phyloP scores from a whole-genome alignment of 30 jellyfish, hydroid and myxozoan species.

The Phacellophora camtschatica region DNA sequence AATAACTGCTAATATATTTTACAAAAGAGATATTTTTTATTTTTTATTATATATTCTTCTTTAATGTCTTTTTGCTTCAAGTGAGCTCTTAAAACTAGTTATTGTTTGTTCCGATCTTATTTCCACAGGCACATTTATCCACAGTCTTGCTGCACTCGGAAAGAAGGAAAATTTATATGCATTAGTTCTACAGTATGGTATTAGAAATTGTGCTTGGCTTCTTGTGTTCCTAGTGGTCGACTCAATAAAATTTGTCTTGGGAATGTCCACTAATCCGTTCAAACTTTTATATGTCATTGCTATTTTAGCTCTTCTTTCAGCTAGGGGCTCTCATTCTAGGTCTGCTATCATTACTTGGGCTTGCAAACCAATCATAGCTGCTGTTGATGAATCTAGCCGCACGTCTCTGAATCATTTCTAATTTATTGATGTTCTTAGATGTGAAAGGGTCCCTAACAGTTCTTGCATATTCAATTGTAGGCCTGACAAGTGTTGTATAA shows the following conservation, averaged over 20 bases:
- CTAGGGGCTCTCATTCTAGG: constrained; percentile 37
- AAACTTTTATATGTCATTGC: constrained; percentile 13
- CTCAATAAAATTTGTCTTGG: constrained; percentile 8
- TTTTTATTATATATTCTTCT: too few relatives aligned
- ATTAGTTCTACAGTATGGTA: constrained; percentile 7
- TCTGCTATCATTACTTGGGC: constrained; percentile 46
- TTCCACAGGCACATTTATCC: too few relatives aligned
- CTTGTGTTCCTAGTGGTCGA: constrained; percentile 11
- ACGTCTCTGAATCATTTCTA: constrained; percentile 32
- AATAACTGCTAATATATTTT: too few relatives aligned
- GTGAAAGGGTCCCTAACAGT: constrained; percentile 48
- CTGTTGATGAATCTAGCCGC: constrained; percentile 44
- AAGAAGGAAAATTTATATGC: constrained; percentile 11
- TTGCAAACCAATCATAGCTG: neutral
- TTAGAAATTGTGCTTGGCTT: constrained; percentile 21
- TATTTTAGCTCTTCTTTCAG: constrained; percentile 27
- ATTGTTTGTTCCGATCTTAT: too few relatives aligned
- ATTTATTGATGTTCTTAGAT: constrained; percentile 1
- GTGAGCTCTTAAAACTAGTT: too few relatives aligned
- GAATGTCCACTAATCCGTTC: constrained; percentile 9
- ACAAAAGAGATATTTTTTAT: too few relatives aligned
- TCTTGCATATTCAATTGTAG: constrained; percentile 20
- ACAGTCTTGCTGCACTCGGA: too few relatives aligned
- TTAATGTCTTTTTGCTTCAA: too few relatives aligned
- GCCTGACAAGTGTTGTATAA: constrained; percentile 42